Evolutionary conservation across 1,140 invertebrate species (phyloP).

Genomic region (Sarcophaga peregrina): DNA sequence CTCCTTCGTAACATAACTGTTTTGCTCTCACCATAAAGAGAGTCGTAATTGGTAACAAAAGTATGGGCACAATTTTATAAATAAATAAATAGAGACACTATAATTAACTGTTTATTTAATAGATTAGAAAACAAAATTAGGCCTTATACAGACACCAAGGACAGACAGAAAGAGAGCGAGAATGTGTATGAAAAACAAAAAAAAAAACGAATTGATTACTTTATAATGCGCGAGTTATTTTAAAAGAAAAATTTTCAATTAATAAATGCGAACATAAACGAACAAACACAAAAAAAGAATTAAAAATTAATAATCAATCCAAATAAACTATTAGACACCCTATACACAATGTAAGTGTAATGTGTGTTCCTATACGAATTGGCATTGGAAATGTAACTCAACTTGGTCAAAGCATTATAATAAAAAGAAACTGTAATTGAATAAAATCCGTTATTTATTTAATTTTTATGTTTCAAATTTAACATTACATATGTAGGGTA

Average conservation of each 20-base stretch:
- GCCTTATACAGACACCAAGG: not conserved
- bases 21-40: not conserved
- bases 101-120: not conserved
- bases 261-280: not conserved
- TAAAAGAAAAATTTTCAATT: not conserved
- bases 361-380: no score
- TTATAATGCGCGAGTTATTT: not conserved
- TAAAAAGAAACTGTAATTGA: no score
- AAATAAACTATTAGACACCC: not conserved
- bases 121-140: slow-evolving; percentile 16
- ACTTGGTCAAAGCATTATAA: no score
- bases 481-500: no score
- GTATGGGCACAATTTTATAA: no score
- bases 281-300: not conserved
- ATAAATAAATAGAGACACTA: not conserved
- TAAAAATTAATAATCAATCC: not conserved
- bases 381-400: no score
- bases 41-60: not conserved
- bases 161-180: no score
- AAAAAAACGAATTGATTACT: not conserved
- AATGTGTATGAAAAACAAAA: not conserved
- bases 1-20: not conserved
- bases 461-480: no score
- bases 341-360: no score
- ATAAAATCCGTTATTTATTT: no score